Base-by-base conservation (phyloP, 2,888 invertebrate genomes). In the Kryphioiulus occultus region DNA sequence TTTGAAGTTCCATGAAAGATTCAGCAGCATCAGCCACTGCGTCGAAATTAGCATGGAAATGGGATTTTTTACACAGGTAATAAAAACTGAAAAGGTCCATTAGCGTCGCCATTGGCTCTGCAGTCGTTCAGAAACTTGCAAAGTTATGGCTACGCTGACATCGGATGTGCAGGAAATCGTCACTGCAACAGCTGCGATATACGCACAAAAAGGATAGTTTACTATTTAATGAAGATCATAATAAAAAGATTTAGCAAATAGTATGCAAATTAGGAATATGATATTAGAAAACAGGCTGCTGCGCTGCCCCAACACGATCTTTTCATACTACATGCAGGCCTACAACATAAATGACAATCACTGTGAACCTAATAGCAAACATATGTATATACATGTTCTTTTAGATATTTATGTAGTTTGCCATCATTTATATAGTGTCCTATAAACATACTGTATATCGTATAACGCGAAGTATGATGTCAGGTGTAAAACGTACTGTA, bases 41-140 rank as follows among this genome's bases (percentile, higher is more conserved):
- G 53, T 53, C n/a, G n/a, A 53, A 53, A 53, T 53, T 53, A n/a
- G 53, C 53, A 53, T 53, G 53, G 53, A 53, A 53, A 53, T 53
- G 53, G 53, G 19, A n/a, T 53, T 53, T 53, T 53, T 53, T 53
- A n/a, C 53, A n/a, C 53, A 53, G 53, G 53, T 53, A n/a, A 53
- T 53, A 53, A 53, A 53, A 47, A 12, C 53, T 19, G n/a, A n/a
- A 17, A 53, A 53, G 19, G n/a, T n/a, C 53, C 19, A 53, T 53
- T 53, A 53, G 12, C n/a, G 53, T 53, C 53, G 53, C 53, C 53
- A 53, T 53, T 53, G 53, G 53, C 0, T 47, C 47, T 47, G 12
- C 12, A 47, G 47, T 47, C 47, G 47, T 47, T 47, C 15, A 17
- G 47, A 47, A 47, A 47, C 47, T 47, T 47, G 1, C 47, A 47